A percentile compares a stretch with the other conserved stretches of the same genome.
Evolutionary conservation across 2,113 vertebrate species (phyloP).

Genomic region (Camelus dromedarius): DNA sequence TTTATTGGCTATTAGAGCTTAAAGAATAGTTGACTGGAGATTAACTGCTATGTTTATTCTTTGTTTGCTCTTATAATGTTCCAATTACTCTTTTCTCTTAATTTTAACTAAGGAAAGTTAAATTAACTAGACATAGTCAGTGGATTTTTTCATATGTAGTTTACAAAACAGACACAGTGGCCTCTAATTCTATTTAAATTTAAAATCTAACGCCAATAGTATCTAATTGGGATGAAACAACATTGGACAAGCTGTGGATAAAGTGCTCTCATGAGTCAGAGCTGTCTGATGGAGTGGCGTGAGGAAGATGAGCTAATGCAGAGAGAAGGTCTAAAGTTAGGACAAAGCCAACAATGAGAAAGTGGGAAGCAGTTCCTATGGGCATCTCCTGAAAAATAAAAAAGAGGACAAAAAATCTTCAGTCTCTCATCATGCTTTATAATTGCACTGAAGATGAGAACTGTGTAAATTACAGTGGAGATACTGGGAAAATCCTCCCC

Average conservation of each 20-base stretch:
- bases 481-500: not conserved
- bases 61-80: not conserved
- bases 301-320: not conserved
- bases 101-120: constrained; percentile 16
- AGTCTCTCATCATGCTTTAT: not conserved
- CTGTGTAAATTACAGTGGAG: not conserved
- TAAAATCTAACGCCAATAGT: not conserved
- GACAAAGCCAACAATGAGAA: not conserved
- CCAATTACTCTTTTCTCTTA: not conserved
- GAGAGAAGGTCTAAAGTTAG: not conserved
- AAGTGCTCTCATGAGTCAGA: not conserved
- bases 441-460: not conserved
- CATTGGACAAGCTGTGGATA: not conserved
- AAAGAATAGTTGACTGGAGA: constrained; percentile 19
- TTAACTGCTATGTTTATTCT: not conserved
- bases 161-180: not conserved
- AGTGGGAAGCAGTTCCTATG: not conserved
- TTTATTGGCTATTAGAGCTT: constrained; percentile 61
- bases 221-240: constrained; percentile 15
- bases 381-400: not conserved
- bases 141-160: not conserved
- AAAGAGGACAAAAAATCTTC: not conserved
- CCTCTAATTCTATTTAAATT: not conserved
- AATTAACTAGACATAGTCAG: constrained; percentile 38
- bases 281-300: not conserved